Evolutionary conservation across 2,113 vertebrate species (phyloP).

Genomic region (Vidua macroura): DNA sequence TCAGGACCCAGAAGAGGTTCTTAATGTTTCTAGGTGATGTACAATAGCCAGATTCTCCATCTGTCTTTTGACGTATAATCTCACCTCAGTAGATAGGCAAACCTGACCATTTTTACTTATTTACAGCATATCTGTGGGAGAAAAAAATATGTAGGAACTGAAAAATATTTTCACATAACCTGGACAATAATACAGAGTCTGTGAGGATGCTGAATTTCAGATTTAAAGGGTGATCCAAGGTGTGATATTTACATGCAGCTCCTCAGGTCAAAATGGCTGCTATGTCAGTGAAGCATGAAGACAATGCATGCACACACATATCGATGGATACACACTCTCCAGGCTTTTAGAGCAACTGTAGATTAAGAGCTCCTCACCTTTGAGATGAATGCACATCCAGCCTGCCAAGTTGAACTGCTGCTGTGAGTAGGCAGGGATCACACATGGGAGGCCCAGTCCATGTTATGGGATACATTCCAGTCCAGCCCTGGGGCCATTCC

Average conservation of each 20-base stretch:
- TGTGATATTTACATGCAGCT: not conserved
- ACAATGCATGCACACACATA: not conserved
- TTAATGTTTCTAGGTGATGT: not conserved
- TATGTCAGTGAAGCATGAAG: not conserved
- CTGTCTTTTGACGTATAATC: not conserved
- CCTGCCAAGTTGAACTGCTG: not conserved
- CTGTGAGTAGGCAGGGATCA: not conserved
- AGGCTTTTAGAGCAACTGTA: not conserved
- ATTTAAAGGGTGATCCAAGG: not conserved
- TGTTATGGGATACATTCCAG: not conserved
- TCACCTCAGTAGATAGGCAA: not conserved
- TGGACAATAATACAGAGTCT: not conserved
- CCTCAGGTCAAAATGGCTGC: rapidly evolving
- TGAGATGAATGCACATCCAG: not conserved
- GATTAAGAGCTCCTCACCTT: not conserved
- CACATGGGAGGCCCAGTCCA: not conserved
- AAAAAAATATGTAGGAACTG: not conserved
- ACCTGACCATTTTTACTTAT: not conserved
- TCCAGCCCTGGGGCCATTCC: not conserved
- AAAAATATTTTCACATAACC: not conserved
- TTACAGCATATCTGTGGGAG: not conserved
- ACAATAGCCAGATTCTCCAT: not conserved
- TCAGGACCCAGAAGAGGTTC: not conserved
- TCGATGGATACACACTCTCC: not conserved
- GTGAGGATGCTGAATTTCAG: not conserved